Percentiles rank a stretch among this genome's conserved stretches.
These are phyloP conservation scores for Thunnus albacares DNA, from an alignment of 2,797 vertebrate species.

Conservation along the genomic window DNA sequence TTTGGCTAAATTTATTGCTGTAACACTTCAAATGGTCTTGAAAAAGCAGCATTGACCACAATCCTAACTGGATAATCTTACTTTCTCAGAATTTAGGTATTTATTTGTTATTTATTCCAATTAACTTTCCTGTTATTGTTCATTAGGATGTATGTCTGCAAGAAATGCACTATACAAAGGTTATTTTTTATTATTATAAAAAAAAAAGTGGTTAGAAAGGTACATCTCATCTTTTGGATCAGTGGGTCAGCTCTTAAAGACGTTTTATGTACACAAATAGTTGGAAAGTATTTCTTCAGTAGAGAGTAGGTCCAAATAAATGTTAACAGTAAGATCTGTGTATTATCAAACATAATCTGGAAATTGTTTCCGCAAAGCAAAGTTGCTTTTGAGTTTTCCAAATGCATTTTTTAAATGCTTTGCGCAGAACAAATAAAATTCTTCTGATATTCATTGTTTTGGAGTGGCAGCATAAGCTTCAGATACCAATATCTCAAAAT, in stretches of 20 bases:
- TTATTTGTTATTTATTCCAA: background rate
- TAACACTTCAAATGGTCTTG: slow-evolving; percentile 6
- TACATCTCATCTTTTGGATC: too few relatives aligned
- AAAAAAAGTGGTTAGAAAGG: too few relatives aligned
- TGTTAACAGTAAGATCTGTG: background rate
- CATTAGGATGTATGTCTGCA: background rate
- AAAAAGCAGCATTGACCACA: background rate
- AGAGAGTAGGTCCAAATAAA: background rate
- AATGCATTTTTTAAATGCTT: background rate
- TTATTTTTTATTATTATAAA: too few relatives aligned
- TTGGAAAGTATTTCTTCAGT: background rate
- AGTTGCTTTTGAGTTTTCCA: background rate
- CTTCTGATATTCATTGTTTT: background rate
- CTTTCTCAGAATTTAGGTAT: too few relatives aligned
- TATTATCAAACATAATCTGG: too few relatives aligned
- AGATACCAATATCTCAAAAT: background rate
- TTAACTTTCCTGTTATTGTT: background rate
- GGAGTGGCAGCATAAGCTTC: background rate
- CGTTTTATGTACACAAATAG: background rate
- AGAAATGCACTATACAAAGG: too few relatives aligned
- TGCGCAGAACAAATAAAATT: background rate
- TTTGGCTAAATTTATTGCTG: background rate
- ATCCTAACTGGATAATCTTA: background rate
- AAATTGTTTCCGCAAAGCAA: too few relatives aligned
- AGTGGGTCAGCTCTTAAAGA: too few relatives aligned